These are phyloP conservation scores for Lepeophtheirus nordmannii DNA, from an alignment of 2,888 invertebrate species.

Conservation along the genomic window DNA sequence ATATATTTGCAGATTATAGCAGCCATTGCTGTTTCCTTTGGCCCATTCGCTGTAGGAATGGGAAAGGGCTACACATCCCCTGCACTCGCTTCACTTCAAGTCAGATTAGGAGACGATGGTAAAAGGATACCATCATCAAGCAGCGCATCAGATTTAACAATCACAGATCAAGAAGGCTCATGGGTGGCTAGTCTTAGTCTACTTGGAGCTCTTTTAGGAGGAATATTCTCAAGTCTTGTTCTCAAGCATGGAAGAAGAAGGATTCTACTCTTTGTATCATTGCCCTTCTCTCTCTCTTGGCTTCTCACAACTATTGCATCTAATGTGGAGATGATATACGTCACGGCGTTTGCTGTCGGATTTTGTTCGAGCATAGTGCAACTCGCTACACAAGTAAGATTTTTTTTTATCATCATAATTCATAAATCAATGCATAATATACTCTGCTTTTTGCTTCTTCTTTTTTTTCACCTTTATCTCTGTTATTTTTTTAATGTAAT, in stretches of 20 bases:
- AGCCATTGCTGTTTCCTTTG: slow-evolving; percentile 58
- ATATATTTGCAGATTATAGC: slow-evolving; percentile 51
- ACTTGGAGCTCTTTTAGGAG: slow-evolving; percentile 61
- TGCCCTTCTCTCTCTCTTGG: slow-evolving; percentile 65
- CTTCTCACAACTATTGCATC: slow-evolving; percentile 59
- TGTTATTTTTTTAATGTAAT: neutral
- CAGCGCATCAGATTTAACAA: slow-evolving; percentile 27
- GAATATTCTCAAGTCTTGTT: slow-evolving; percentile 58
- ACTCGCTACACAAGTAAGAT: slow-evolving; percentile 43
- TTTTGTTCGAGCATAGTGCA: slow-evolving; percentile 61
- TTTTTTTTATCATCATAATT: neutral
- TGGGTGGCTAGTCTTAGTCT: slow-evolving; percentile 67
- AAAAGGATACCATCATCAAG: slow-evolving; percentile 26
- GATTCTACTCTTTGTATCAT: slow-evolving; percentile 52
- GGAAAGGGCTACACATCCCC: slow-evolving; percentile 70
- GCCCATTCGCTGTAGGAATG: slow-evolving; percentile 60
- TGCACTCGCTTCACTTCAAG: slow-evolving; percentile 52
- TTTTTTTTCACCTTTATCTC: neutral
- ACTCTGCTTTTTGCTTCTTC: neutral
- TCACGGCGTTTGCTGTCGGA: slow-evolving; percentile 68
- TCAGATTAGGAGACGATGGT: neutral
- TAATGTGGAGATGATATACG: slow-evolving; percentile 60
- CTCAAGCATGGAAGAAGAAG: slow-evolving; percentile 56
- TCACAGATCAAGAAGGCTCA: slow-evolving; percentile 52
- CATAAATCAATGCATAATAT: slow-evolving; percentile 6